These are phyloP conservation scores for Channa striata DNA, from an alignment of 2,797 vertebrate genomes.

Conservation along the genomic window DNA sequence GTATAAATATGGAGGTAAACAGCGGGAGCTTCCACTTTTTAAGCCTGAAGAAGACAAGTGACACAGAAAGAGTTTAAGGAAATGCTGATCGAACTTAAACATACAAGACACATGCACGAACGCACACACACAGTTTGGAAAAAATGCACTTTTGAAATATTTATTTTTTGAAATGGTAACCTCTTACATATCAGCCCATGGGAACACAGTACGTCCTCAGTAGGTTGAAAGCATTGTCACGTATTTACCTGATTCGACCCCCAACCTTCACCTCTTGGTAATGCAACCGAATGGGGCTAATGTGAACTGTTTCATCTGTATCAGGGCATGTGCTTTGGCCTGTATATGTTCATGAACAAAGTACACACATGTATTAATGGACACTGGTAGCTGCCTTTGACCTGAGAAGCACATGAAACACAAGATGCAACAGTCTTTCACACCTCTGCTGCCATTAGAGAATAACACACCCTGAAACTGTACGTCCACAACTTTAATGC, in stretches of 20 bases:
- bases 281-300: constrained; percentile 26
- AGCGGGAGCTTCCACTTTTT: constrained; percentile 12
- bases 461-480: constrained; percentile 37
- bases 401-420: constrained; percentile 12
- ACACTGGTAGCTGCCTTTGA: constrained; percentile 47
- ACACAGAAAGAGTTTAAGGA: constrained; percentile 6
- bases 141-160: constrained; percentile 59
- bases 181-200: constrained; percentile 61
- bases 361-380: constrained; percentile 7
- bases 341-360: constrained; percentile 34
- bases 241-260: constrained; percentile 43
- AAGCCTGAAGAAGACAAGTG: constrained; percentile 13
- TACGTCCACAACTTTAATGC: constrained; percentile 43
- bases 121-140: constrained; percentile 18
- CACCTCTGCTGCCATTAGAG: constrained; percentile 18
- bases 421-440: constrained; percentile 10
- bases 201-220: constrained; percentile 49
- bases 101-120: constrained; percentile 36
- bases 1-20: not conserved
- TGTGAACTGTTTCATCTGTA: constrained; percentile 32
- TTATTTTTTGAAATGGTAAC: constrained; percentile 55
- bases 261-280: constrained; percentile 28
- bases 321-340: constrained; percentile 62
- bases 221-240: constrained; percentile 38
- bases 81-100: constrained; percentile 14